These are phyloP conservation scores for Yponomeuta evonymella DNA, from an alignment of 2,888 invertebrate species.

Conservation along the genomic window DNA sequence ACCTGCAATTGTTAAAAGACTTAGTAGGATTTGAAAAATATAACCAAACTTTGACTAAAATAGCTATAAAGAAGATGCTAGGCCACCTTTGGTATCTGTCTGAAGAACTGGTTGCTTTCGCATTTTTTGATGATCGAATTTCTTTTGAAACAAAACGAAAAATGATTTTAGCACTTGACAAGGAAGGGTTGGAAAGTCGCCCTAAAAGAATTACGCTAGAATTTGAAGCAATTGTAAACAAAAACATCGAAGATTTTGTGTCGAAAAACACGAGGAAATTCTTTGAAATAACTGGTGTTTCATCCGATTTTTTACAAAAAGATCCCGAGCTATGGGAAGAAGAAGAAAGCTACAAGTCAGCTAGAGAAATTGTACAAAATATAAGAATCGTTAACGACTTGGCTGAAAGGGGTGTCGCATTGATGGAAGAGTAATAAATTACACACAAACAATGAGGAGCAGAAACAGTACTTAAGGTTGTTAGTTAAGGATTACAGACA, in stretches of 20 bases:
- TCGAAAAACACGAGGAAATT: slow-evolving; percentile 12
- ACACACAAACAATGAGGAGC: background rate
- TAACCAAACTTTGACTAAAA: slow-evolving; percentile 7
- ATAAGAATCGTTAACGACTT: slow-evolving; percentile 6
- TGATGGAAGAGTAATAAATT: slow-evolving; percentile 10
- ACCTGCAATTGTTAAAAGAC: slow-evolving; percentile 9
- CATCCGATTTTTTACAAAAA: slow-evolving; percentile 10
- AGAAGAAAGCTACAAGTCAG: background rate
- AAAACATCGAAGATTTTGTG: slow-evolving; percentile 9
- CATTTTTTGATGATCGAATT: slow-evolving; percentile 11
- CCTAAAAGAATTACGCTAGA: background rate
- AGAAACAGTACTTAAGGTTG: slow-evolving; percentile 9
- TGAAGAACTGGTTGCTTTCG: slow-evolving; percentile 8
- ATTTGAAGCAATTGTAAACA: background rate
- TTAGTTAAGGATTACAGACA: slow-evolving; percentile 10
- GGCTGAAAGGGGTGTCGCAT: slow-evolving; percentile 10
- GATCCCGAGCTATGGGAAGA: slow-evolving; percentile 13
- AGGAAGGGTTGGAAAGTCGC: slow-evolving; percentile 4
- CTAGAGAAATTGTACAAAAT: slow-evolving; percentile 7
- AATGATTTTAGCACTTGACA: slow-evolving; percentile 5
- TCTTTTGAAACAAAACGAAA: slow-evolving; percentile 10
- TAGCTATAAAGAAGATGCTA: slow-evolving; percentile 10
- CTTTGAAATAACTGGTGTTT: slow-evolving; percentile 12
- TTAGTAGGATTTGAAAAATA: slow-evolving; percentile 5
- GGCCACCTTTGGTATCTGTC: slow-evolving; percentile 9